Base-by-base conservation (phyloP, 1,140 invertebrate genomes). In the Panagrolaimus sp. region DNA sequence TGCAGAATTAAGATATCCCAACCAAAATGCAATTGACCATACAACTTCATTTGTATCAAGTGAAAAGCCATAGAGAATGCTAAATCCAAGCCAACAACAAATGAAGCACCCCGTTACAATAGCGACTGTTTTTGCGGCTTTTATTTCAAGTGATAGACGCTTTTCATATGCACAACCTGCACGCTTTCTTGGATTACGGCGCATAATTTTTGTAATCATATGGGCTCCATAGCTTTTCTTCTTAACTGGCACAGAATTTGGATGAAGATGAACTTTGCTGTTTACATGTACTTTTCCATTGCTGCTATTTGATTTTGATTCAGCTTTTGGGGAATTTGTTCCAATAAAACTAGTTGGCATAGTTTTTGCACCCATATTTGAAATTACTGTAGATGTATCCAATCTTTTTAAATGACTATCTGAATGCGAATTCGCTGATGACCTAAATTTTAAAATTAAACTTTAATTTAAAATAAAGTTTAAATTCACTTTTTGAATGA, bases 21-120 rank as follows among this genome's bases (percentile, higher is more conserved):
- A 63, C 80, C 80, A 82, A 68, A 82, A 82, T 25, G 82, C 71
- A 66, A 82, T 77, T n/a, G 80, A 80, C 81, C 81, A 83, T 11
- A 80, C 61, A 3, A 78, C 72, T 20, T 76, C 79, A 48, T 78
- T 80, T 1, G 69, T 67, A 42, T 82, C 51, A 20, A 82, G 71
- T 89, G 90, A 91, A 76, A 95, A 83, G 38, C 86, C 87, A 84
- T 98, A 98, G 65, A 96, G 90, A 63, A 97, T 91, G 84, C 98
- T 98, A 85, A 99, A 98, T 47, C 96, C 96, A 70, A 97, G 86
- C 91, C 91, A 93, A 83, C 92, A 95, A 7, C 90, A 89, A 8
- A 95, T 94, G 84, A 98, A 98, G 48, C 96, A 94, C 13, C 95
- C 96, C n/a, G 94, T 91, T 1, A 95, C 92, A 25, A 94, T 88